Evolutionary conservation across 2,113 vertebrate genomes (phyloP).

Genomic region (Okapia johnstoni): DNA sequence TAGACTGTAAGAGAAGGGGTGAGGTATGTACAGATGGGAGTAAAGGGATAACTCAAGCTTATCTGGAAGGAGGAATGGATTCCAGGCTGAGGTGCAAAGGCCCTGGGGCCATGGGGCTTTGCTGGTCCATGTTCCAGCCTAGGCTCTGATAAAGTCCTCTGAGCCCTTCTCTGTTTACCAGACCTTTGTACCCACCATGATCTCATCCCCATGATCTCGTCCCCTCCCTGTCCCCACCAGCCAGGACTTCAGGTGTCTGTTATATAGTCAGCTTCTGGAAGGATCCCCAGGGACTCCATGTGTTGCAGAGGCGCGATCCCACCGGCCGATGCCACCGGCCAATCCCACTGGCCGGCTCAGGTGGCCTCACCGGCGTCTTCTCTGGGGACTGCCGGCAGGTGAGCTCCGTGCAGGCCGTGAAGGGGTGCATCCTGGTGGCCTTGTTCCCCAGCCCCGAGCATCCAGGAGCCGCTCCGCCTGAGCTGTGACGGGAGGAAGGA

Average conservation of each 20-base stretch:
- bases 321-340: no score
- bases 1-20: neutral
- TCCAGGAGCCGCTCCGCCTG: accelerated
- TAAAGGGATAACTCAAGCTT: accelerated
- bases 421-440: accelerated
- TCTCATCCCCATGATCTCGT: no score
- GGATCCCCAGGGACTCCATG: neutral
- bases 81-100: neutral
- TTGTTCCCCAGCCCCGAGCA: neutral
- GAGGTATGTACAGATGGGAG: neutral
- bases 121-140: neutral
- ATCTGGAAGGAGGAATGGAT: neutral
- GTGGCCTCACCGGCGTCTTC: accelerated
- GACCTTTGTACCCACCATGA: neutral
- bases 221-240: neutral
- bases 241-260: neutral
- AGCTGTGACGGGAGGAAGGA: neutral
- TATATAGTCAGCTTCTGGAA: neutral
- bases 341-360: neutral
- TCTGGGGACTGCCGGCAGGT: neutral
- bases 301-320: accelerated
- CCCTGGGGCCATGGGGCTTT: neutral
- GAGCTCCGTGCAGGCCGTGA: accelerated
- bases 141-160: neutral
- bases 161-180: neutral